Conservation (phyloP, 23 tunicate species). For the Botrylloides violaceus region DNA sequence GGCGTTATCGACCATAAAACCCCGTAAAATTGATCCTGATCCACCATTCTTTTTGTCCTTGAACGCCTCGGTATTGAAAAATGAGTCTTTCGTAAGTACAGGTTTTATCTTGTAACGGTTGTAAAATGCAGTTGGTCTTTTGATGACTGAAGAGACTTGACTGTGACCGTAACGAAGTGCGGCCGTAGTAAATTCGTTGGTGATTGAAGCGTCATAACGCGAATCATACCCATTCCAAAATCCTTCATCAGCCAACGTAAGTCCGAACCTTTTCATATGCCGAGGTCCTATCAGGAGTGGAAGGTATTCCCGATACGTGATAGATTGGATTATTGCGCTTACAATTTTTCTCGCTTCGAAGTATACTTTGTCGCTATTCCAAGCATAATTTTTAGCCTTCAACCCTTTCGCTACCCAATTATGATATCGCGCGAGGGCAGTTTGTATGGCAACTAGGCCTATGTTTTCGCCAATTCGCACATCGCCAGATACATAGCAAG, state of each 20-base stretch:
- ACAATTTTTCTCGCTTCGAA: slow-evolving; percentile 48
- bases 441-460: slow-evolving; percentile 63
- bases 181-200: slow-evolving; percentile 82
- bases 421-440: slow-evolving; percentile 59
- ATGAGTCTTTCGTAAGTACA: slow-evolving; percentile 1
- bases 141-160: slow-evolving; percentile 22
- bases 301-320: slow-evolving; percentile 71
- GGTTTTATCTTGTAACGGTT: slow-evolving; percentile 4
- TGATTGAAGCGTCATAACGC: slow-evolving; percentile 46
- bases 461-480: slow-evolving; percentile 64
- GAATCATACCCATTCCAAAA: slow-evolving; percentile 75
- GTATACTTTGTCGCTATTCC: slow-evolving; percentile 40
- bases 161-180: slow-evolving; percentile 87
- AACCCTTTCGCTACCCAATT: slow-evolving; percentile 44
- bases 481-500: slow-evolving; percentile 86
- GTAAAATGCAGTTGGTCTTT: slow-evolving; percentile 43
- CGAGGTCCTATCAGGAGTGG: slow-evolving; percentile 58
- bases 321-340: slow-evolving; percentile 41
- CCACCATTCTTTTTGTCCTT: slow-evolving; percentile 35
- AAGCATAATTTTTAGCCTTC: slow-evolving; percentile 36
- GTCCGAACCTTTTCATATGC: slow-evolving; percentile 37
- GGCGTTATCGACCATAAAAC: slow-evolving; percentile 39
- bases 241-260: slow-evolving; percentile 27
- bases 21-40: slow-evolving; percentile 52
- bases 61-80: slow-evolving; percentile 54